Percentiles rank a stretch among this genome's conserved stretches.
Conservation (phyloP, 2,888 invertebrate species). For the Slavum lentiscoides region DNA sequence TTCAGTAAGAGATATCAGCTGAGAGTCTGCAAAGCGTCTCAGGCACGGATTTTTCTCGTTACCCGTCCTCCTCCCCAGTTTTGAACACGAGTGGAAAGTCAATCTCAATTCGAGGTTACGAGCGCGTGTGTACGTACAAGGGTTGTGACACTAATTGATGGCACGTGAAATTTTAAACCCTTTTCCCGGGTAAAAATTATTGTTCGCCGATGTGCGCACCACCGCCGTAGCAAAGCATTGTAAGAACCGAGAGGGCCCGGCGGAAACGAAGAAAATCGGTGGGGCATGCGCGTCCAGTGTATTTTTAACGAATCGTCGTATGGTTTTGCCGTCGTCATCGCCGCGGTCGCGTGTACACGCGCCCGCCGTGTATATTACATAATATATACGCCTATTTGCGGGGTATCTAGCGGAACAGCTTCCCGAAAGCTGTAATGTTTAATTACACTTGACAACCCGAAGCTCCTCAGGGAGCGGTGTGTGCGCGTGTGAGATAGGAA, state of each 20-base stretch:
- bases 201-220: not conserved
- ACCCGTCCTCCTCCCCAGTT: no score
- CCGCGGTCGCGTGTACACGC: not conserved
- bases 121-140: not conserved
- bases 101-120: not conserved
- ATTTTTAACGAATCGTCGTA: conserved; percentile 22
- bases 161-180: conserved; percentile 30
- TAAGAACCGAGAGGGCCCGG: not conserved
- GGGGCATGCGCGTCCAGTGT: not conserved
- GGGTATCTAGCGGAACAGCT: not conserved
- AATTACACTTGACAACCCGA: conserved; percentile 39
- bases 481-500: no score
- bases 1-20: no score
- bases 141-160: conserved; percentile 30
- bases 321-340: conserved; percentile 39
- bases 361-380: not conserved
- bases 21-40: no score
- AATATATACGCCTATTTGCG: not conserved
- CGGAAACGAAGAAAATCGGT: not conserved
- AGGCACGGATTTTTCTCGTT: no score
- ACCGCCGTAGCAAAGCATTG: no score
- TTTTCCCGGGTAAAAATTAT: conserved; percentile 8
- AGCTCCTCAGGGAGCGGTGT: not conserved
- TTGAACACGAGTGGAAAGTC: not conserved
- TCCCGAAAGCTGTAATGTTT: conserved; percentile 37